Base-by-base conservation (phyloP, 2,888 invertebrate species). In the Hypsopygia costalis region DNA sequence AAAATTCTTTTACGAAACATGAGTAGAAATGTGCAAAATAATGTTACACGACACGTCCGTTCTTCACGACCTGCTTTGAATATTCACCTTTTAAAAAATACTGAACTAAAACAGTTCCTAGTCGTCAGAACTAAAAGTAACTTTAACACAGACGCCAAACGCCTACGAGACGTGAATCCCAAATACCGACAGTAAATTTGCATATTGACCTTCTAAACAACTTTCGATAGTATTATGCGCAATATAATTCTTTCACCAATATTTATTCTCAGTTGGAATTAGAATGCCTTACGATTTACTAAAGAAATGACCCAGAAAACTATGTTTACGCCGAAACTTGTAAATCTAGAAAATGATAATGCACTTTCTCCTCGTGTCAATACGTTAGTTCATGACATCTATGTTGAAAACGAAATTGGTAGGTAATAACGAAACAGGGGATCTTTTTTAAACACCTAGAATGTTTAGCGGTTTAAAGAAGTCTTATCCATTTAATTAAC, bases 131-230 rank as follows among this genome's bases (percentile, higher is more conserved):
- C 25, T 25, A 25, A 1, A 25, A 25, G 3, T 30, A 29, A 30
- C 36, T 29, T 36, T 21, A 10, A 20, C 16, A 20, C 27, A 16
- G 16, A 51, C 47, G 16, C 1, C 10, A 36, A 29, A 29, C 49
- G 43, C 52, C 35, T 48, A 46, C 36, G 43, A 49, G 55, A 55
- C 44, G 49, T 51, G 46, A 59, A 55, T 60, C 49, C 44, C 44
- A 51, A 43, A 36, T 40, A 49, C 32, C 31, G 35, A 30, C 16
- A 16, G 21, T 6, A 16, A 36, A 36, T 29, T 16, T 36, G 20
- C 36, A 36, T 36, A 36, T 29, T 29, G 36, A 29, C 36, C 36
- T 34, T 34, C 34, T 36, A 30, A 27, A 22, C 12, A 32, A 31
- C 29, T 41, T 36, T 41, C 32, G 33, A 33, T 35, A 28, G 36